A percentile compares a stretch with the other conserved stretches of the same genome.
These are phyloP conservation scores for Phataginus tricuspis DNA, from an alignment of 2,797 vertebrate genomes.

Conservation along the genomic window DNA sequence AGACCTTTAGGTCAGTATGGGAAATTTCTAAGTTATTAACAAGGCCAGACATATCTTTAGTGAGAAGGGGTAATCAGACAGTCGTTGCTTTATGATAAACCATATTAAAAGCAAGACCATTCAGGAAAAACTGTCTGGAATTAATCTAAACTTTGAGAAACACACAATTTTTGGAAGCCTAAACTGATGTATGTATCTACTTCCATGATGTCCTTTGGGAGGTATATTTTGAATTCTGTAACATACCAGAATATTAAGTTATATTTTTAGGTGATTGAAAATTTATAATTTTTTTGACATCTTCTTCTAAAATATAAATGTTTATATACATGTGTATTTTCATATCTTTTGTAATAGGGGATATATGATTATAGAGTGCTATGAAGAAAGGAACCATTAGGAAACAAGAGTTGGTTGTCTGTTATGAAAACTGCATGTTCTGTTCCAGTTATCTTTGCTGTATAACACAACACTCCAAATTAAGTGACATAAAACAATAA, in stretches of 20 bases:
- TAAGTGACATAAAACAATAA: conserved; percentile 13
- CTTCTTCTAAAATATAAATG: not conserved
- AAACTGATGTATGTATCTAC: not conserved
- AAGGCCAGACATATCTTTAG: not conserved
- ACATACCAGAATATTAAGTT: not conserved
- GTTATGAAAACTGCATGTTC: not conserved
- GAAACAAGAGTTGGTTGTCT: not conserved
- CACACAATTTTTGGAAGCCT: not conserved
- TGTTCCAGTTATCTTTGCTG: not conserved
- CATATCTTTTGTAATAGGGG: not conserved
- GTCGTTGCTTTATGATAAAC: not conserved
- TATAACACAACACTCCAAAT: not conserved
- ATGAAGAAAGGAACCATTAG: not conserved
- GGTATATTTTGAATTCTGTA: conserved; percentile 19
- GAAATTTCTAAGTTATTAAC: not conserved
- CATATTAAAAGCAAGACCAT: not conserved
- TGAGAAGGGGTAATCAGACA: conserved; percentile 10
- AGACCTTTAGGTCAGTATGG: not conserved
- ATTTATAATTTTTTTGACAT: not conserved
- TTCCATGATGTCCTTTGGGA: not conserved
- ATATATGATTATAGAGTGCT: not conserved
- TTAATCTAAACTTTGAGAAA: not conserved
- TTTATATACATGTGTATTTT: not conserved
- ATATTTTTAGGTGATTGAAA: conserved; percentile 3
- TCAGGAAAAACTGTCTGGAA: not conserved